A percentile compares a stretch with the other conserved stretches of the same genome.
phyloP scores from a whole-genome alignment of 2,888 invertebrate genomes.

The Teleiodes luculella region DNA sequence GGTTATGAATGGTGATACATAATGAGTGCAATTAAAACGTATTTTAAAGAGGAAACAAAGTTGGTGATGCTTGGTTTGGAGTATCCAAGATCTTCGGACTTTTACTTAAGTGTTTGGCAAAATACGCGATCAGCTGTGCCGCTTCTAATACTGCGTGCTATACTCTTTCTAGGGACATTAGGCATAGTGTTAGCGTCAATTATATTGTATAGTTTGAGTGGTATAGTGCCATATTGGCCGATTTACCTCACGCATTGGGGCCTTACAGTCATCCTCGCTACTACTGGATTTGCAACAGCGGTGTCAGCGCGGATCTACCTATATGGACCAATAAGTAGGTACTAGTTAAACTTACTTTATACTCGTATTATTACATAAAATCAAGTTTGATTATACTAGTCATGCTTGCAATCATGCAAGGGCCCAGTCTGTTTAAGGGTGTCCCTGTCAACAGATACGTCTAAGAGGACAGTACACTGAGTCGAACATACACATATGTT shows the following conservation, averaged over 20 bases:
- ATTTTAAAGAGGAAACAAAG: slow-evolving; percentile 55
- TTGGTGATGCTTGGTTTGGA: slow-evolving; percentile 52
- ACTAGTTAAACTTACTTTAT: too few relatives aligned
- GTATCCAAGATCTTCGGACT: slow-evolving; percentile 55
- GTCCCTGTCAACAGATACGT: too few relatives aligned
- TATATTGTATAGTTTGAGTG: slow-evolving; percentile 44
- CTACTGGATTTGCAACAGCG: slow-evolving; percentile 53
- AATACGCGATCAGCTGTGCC: slow-evolving; percentile 57
- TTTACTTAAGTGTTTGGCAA: slow-evolving; percentile 68
- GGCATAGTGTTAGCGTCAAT: slow-evolving; percentile 54
- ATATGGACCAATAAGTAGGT: slow-evolving; percentile 67
- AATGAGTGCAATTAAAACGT: slow-evolving; percentile 58
- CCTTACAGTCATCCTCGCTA: slow-evolving; percentile 46
- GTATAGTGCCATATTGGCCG: slow-evolving; percentile 57
- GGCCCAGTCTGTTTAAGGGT: too few relatives aligned
- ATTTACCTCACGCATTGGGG: slow-evolving; percentile 79
- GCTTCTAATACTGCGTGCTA: slow-evolving; percentile 53
- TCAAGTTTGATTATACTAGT: too few relatives aligned
- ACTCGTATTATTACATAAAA: too few relatives aligned
- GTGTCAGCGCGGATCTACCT: slow-evolving; percentile 59
- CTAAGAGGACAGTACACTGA: too few relatives aligned
- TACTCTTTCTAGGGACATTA: slow-evolving; percentile 55
- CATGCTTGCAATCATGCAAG: too few relatives aligned
- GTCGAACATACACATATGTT: too few relatives aligned
- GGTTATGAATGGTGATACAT: slow-evolving; percentile 15